Base-by-base conservation (phyloP, 2,888 invertebrate species). In the Catocala fraxini region DNA sequence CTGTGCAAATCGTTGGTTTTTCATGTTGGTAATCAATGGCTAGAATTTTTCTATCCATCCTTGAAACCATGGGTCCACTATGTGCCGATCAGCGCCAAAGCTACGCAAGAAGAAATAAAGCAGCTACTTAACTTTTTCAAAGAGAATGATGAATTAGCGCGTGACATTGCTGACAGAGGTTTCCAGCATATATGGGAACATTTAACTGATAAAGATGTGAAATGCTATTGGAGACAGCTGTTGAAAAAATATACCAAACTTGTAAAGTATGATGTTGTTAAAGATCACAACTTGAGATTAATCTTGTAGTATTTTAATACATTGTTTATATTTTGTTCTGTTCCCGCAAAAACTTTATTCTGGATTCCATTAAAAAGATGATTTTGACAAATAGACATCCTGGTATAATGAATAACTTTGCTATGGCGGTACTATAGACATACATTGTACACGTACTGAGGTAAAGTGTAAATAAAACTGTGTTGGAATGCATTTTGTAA, bases 21-120 rank as follows among this genome's bases (percentile, higher is more conserved):
- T 82, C 99, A 99, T 87, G 98, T 99, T 1, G 99, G 99, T 0
- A 95, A 97, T 75, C 97, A 98, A 70, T 99, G 99, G 99, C 92
- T 96, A 45, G 99, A 99, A 92, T 99, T 99, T 89, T 99, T 98
- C 89, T 99, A 99, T 85, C 95, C 96, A 4, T 96, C 97, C 9
- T 89, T 99, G 81, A 97, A 97, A 86, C 99, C 99, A 0, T 99
- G 99, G 99, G 96, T 98, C 46, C 99, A 99, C 90, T 99, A 98
- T 87, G 95, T 99, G 71, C 99, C 99, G 0, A 95, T 99, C 0
- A 90, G 87, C 47, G 83, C 95, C 5, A 95, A 95, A 69, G 96
- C 96, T 34, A 95, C 92, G 25, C 95, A 96, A 87, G 91, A 96
- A 47, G 96, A 98, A 71, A 95, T 98, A n/a, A 95, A 95, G 77